Base-by-base conservation (phyloP, 2,797 vertebrate species). In the Prunella strophiata region DNA sequence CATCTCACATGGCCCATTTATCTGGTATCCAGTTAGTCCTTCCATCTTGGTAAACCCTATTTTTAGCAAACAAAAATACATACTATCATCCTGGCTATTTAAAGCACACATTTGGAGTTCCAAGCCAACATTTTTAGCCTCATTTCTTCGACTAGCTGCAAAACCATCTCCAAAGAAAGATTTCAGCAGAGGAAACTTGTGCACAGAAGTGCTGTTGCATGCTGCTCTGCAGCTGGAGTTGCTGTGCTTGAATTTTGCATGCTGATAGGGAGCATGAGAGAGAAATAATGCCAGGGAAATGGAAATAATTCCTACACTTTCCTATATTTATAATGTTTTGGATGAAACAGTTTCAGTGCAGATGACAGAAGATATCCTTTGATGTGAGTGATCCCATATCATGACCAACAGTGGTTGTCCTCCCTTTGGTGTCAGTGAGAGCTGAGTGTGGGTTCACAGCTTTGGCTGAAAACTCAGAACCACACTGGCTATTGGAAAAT, bases 361-460 rank as follows among this genome's bases (percentile, higher is more conserved):
- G 50, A 16, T 67, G 23, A 71, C 32, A 68, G n/a, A 82, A 74
- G 45, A 48, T 16, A 74, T 72, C 55, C 16, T 52, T 47, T 0
- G 0, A 36, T 43, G 34, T 1, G 1, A 54, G 5, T 54, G 71
- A 51, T 51, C 32, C 52, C 6, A 2, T 40, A n/a, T 42, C 29
- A 54, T 1, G 5, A 43, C 29, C 19, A 67, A 20, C 12, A 32
- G 23, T 36, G 50, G 26, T 87, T 0, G 0, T n/a, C 20, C 40
- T 63, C 42, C 38, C n/a, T 59, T 72, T 1, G 0, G 8, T 50
- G 10, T 25, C 0, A 4, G 16, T n/a, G 29, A 59, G 36, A 76
- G 32, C 25, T 16, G 71, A 79, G 13, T 6, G 42, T 59, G 22
- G 17, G 23, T 32, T 85, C 86, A 63, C 22, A 55, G 27, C 38